phyloP scores from a whole-genome alignment of 2,797 vertebrate genomes.

The Jordanella pulchra region DNA sequence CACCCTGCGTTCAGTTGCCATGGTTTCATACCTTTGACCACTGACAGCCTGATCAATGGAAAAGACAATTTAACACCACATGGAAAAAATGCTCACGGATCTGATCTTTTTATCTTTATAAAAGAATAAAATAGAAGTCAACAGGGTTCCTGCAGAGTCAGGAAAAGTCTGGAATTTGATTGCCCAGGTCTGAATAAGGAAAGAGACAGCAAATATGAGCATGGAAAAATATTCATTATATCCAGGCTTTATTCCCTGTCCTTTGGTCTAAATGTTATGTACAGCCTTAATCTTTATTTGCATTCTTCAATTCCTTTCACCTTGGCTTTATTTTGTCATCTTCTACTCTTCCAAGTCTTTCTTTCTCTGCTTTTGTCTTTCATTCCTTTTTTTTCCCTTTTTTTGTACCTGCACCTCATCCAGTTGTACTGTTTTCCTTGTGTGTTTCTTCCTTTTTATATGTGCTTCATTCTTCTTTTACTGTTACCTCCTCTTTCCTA shows the following conservation, averaged over 20 bases:
- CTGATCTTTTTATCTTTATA: neutral
- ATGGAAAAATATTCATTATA: neutral
- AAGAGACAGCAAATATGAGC: neutral
- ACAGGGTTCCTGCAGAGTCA: neutral
- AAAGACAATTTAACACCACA: neutral
- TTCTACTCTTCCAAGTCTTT: no score
- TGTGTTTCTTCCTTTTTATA: neutral
- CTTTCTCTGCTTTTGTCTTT: neutral
- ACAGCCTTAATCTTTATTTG: no score
- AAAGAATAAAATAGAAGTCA: neutral
- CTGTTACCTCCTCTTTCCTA: neutral
- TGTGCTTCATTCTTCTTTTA: neutral
- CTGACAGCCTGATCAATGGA: neutral
- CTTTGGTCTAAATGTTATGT: neutral
- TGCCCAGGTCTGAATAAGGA: neutral
- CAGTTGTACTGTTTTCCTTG: no score
- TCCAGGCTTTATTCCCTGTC: neutral
- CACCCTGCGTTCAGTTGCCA: slow-evolving; percentile 28
- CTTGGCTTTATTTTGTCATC: no score
- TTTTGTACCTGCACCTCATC: neutral
- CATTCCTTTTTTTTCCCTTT: neutral
- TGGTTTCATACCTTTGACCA: slow-evolving; percentile 25
- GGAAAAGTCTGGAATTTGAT: neutral
- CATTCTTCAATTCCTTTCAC: no score
- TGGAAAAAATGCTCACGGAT: neutral